Conservation (phyloP, 2,113 vertebrate species). For the Sinocyclocheilus rhinocerous region DNA sequence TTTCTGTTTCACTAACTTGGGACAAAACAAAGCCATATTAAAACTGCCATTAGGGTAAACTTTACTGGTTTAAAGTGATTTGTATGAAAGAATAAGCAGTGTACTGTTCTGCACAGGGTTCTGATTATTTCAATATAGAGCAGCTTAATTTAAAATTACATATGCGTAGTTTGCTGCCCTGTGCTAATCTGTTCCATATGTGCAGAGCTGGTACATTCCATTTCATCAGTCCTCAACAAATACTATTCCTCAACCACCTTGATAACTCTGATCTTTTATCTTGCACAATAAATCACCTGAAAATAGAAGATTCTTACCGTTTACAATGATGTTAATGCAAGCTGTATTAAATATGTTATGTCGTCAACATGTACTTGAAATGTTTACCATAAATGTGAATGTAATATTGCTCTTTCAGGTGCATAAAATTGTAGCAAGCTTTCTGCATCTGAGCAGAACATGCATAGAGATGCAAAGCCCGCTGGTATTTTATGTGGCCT, state of each 20-base stretch:
- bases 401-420: neutral
- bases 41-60: neutral
- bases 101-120: constrained; percentile 15
- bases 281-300: neutral
- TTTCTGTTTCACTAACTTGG: constrained; percentile 40
- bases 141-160: constrained; percentile 45
- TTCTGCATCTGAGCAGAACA: neutral
- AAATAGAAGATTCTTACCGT: neutral
- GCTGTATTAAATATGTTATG: neutral
- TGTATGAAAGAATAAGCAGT: constrained; percentile 35
- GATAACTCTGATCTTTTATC: neutral
- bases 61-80: constrained; percentile 1
- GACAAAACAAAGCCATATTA: constrained; percentile 48
- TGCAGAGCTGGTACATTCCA: constrained; percentile 17
- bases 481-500: constrained; percentile 10
- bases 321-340: neutral
- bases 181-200: constrained; percentile 59
- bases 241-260: neutral
- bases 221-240: constrained; percentile 3
- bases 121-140: constrained; percentile 31
- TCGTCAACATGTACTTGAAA: neutral
- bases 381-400: neutral
- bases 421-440: neutral
- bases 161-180: constrained; percentile 34
- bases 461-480: constrained; percentile 8